Percentiles rank a stretch among this genome's conserved stretches.
phyloP scores from a whole-genome alignment of 2,888 invertebrate species.

The Apamea epomidion region DNA sequence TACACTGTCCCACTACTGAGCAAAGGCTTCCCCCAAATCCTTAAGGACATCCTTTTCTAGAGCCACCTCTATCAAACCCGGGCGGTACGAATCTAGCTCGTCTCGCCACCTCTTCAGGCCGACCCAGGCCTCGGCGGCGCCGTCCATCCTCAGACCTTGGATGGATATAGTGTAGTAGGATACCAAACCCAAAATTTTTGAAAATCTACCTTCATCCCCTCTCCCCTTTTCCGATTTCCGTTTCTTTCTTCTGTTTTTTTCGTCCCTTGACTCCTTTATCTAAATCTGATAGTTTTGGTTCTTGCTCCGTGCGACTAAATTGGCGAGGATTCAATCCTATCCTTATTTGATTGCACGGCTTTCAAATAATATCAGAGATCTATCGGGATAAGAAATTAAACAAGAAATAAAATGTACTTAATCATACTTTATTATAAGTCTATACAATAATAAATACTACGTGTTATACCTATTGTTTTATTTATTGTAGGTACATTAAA shows the following conservation, averaged over 20 bases:
- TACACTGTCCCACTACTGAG: too few species aligned
- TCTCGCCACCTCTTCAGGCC: too few species aligned
- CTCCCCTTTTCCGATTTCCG: too few species aligned
- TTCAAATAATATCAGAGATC: constrained; percentile 2
- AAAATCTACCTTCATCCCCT: too few species aligned
- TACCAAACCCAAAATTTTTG: too few species aligned
- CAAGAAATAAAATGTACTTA: constrained; percentile 45
- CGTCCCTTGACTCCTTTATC: neutral
- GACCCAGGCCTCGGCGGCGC: too few species aligned
- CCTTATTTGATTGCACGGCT: constrained; percentile 6
- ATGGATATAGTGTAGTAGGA: too few species aligned
- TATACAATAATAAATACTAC: constrained; percentile 73
- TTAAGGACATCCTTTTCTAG: too few species aligned
- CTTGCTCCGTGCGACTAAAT: neutral
- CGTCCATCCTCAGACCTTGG: too few species aligned
- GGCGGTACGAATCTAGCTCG: too few species aligned
- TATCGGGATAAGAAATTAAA: constrained; percentile 27
- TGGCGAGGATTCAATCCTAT: neutral
- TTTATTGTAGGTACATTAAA: constrained; percentile 37
- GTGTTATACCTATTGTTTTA: constrained; percentile 61
- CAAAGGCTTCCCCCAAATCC: too few species aligned
- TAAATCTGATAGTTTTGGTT: neutral
- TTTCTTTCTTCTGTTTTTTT: neutral
- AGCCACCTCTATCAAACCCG: too few species aligned
- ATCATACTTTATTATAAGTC: constrained; percentile 66